Evolutionary conservation across 2,888 invertebrate species (phyloP).

Genomic region (Drosophila infuscata): DNA sequence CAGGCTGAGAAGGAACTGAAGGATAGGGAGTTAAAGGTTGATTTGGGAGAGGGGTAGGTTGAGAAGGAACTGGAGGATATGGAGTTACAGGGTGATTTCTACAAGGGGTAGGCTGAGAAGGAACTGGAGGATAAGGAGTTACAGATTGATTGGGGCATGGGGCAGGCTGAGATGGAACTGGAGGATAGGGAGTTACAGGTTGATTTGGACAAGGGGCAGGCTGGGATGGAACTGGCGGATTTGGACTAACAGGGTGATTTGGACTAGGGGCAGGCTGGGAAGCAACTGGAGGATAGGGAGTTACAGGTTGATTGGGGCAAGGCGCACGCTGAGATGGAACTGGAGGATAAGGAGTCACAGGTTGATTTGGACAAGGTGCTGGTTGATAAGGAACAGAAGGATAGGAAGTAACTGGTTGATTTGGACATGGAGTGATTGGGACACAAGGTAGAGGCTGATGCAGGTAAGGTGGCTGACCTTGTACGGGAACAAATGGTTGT

Average conservation of each 20-base stretch:
- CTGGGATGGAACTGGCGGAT: not conserved
- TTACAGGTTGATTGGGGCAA: slow-evolving; percentile 8
- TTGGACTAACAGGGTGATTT: not conserved
- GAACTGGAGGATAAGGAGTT: not conserved
- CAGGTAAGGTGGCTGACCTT: slow-evolving; percentile 2
- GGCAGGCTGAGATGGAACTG: not conserved
- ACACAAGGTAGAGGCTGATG: not conserved
- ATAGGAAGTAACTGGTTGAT: slow-evolving; percentile 10
- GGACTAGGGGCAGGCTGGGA: not conserved
- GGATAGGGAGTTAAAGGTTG: rapidly evolving
- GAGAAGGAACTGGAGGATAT: not conserved
- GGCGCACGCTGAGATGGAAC: slow-evolving; percentile 1
- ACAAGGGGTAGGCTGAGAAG: not conserved
- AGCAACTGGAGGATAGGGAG: slow-evolving; percentile 8
- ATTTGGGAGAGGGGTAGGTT: rapidly evolving
- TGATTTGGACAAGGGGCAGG: rapidly evolving
- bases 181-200: slow-evolving; percentile 1
- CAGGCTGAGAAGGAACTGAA: not conserved
- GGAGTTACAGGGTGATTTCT: not conserved
- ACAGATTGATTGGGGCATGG: slow-evolving; percentile 14
- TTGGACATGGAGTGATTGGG: slow-evolving; percentile 12
- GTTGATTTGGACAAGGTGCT: not conserved
- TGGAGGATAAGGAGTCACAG: slow-evolving; percentile 9
- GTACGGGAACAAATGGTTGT: not conserved
- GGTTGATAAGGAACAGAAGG: not conserved